Percentiles rank a stretch among this genome's conserved stretches.
phyloP scores from a whole-genome alignment of 2,113 vertebrate species.

The Noturus placidus region DNA sequence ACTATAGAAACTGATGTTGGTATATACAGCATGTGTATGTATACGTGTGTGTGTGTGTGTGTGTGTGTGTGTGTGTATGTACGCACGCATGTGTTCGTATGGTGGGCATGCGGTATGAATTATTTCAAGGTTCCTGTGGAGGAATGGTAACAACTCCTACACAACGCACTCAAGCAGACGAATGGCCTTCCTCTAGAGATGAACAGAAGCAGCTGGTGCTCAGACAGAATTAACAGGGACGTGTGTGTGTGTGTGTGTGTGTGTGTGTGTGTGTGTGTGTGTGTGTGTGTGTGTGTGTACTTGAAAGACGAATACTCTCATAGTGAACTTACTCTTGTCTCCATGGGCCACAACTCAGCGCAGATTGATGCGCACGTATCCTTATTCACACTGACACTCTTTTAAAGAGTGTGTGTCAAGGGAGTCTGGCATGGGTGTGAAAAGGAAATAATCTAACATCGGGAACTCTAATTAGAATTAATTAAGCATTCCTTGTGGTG shows the following conservation, averaged over 20 bases:
- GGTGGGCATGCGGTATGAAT: not conserved
- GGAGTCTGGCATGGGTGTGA: slow-evolving; percentile 8
- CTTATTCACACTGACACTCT: slow-evolving; percentile 44
- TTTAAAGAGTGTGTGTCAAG: slow-evolving; percentile 29
- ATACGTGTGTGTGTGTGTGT: not conserved
- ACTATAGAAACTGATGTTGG: not conserved
- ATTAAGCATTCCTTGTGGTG: not conserved
- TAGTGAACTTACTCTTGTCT: slow-evolving; percentile 37
- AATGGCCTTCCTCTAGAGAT: slow-evolving; percentile 41
- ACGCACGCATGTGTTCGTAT: not conserved
- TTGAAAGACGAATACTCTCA: slow-evolving; percentile 25
- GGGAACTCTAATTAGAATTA: slow-evolving; percentile 37
- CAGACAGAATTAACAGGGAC: slow-evolving; percentile 40
- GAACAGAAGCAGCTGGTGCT: slow-evolving; percentile 50
- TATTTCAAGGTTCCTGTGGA: not conserved
- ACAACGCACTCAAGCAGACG: slow-evolving; percentile 7
- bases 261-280: slow-evolving; percentile 20
- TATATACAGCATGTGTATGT: not conserved
- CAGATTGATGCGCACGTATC: slow-evolving; percentile 42
- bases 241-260: slow-evolving; percentile 15
- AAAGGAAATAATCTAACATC: slow-evolving; percentile 33
- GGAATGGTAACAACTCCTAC: slow-evolving; percentile 19
- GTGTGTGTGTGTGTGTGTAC: not conserved
- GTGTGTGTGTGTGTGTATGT: not conserved
- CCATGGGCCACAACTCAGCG: slow-evolving; percentile 42